These are phyloP conservation scores for Patella caerulea DNA, from an alignment of 2,888 invertebrate genomes.

Conservation along the genomic window DNA sequence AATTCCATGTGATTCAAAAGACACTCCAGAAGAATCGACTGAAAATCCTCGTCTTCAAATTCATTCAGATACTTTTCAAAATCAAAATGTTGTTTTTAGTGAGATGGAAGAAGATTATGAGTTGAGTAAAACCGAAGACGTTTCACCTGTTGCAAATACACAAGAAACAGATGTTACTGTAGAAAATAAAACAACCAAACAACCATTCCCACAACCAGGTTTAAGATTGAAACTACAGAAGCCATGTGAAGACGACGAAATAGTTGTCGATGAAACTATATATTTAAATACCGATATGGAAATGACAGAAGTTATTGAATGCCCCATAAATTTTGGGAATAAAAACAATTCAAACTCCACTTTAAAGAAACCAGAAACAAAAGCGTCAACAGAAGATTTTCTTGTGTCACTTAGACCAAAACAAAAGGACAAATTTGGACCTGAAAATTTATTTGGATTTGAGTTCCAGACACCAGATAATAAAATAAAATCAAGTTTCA, in stretches of 20 bases:
- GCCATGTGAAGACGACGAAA: not conserved
- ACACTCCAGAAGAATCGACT: no score
- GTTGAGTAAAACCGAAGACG: no score
- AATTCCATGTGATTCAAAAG: not conserved
- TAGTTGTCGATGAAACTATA: not conserved
- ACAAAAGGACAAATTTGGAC: not conserved
- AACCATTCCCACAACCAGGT: no score
- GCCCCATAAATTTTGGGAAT: not conserved
- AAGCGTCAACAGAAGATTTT: no score
- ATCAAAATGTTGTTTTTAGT: no score
- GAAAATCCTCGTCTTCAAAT: no score
- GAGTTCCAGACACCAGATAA: not conserved
- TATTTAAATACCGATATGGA: slow-evolving; percentile 4
- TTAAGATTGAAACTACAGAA: no score
- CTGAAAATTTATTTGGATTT: slow-evolving; percentile 1
- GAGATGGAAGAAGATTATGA: no score
- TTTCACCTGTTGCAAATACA: no score
- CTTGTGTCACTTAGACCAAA: not conserved
- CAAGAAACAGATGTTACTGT: no score
- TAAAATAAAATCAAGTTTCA: not conserved
- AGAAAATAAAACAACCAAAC: no score
- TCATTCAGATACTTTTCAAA: no score
- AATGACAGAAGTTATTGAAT: not conserved
- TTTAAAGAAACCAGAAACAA: not conserved
- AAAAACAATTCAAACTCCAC: not conserved